phyloP scores from a whole-genome alignment of 2,113 vertebrate species.

The Glareola pratincola region DNA sequence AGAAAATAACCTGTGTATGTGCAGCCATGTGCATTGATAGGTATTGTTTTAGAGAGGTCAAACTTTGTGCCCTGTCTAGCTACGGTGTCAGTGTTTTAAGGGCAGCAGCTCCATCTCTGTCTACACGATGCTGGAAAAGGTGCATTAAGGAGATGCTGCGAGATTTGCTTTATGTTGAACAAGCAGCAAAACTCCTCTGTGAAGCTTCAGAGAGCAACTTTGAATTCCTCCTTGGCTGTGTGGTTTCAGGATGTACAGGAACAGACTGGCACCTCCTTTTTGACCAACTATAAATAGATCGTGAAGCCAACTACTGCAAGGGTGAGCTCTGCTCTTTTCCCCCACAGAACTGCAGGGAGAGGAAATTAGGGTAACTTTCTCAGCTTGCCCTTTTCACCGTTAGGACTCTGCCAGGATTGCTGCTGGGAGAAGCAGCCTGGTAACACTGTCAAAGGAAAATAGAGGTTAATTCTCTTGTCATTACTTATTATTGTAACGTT shows the following conservation, averaged over 20 bases:
- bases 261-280: background rate
- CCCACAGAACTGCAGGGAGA: background rate
- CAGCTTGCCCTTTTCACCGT: background rate
- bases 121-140: background rate
- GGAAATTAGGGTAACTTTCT: background rate
- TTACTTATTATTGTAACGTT: background rate
- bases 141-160: background rate
- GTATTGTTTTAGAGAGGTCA: background rate
- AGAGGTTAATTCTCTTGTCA: constrained; percentile 11
- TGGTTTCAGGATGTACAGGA: background rate
- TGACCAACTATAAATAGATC: background rate
- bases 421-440: background rate
- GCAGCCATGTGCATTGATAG: background rate
- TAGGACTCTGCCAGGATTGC: background rate
- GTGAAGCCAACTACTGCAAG: background rate
- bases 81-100: background rate
- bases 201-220: background rate
- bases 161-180: background rate
- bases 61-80: background rate
- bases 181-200: background rate
- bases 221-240: background rate
- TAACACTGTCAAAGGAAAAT: background rate
- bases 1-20: background rate
- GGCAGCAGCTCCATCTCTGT: background rate
- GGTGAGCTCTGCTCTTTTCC: background rate